Conservation (phyloP, 2,888 invertebrate species). For the Carabus problematicus region DNA sequence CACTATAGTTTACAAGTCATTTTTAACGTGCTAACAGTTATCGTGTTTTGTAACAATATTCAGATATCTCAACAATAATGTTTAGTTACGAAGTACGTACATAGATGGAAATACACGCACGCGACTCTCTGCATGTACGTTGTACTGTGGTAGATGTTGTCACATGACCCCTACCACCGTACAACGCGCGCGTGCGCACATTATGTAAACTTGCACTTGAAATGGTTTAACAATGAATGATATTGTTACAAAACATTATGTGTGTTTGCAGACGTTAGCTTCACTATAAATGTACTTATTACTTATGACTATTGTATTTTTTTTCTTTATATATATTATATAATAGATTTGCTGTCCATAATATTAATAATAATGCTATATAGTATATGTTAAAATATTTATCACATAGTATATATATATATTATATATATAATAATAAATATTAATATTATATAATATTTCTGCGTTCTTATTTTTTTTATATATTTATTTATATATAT, state of each 20-base stretch:
- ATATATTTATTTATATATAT: constrained; percentile 23
- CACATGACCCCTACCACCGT: too few species aligned
- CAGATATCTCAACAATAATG: constrained; percentile 8
- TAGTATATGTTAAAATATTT: constrained; percentile 38
- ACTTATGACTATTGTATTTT: neutral
- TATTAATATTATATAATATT: constrained; percentile 23
- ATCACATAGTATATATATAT: constrained; percentile 41
- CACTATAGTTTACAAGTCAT: constrained; percentile 8
- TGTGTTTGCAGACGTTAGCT: too few species aligned
- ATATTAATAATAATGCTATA: too few species aligned
- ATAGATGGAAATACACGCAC: too few species aligned
- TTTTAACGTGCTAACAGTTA: constrained; percentile 7
- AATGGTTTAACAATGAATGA: too few species aligned
- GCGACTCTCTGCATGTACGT: neutral
- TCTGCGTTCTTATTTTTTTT: neutral
- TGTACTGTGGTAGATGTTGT: neutral
- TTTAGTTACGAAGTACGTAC: too few species aligned
- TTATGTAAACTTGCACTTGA: too few species aligned
- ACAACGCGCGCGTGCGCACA: too few species aligned
- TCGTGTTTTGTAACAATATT: too few species aligned
- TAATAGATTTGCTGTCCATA: constrained; percentile 19
- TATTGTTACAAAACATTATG: too few species aligned
- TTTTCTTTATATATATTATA: neutral
- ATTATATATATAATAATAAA: constrained; percentile 37
- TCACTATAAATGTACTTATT: too few species aligned